phyloP scores from a whole-genome alignment of 1,140 invertebrate genomes.

The Nymphalis io region DNA sequence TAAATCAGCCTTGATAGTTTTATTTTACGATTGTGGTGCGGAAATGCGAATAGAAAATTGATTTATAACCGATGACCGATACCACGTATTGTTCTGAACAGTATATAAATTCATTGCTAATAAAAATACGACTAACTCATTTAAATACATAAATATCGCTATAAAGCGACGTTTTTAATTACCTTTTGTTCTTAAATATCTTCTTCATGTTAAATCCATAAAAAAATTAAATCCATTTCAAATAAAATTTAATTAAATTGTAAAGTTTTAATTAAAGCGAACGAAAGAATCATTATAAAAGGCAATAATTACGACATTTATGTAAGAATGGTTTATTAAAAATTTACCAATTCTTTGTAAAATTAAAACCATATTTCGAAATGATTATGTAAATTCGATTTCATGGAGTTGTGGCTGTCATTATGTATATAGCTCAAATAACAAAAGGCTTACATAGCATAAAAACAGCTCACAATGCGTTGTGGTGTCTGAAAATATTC shows the following conservation, averaged over 20 bases:
- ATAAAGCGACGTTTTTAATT: too few relatives aligned
- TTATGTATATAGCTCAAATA: too few relatives aligned
- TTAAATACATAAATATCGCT: too few relatives aligned
- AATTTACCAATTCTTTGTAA: not conserved
- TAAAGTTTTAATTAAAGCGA: slow-evolving; percentile 3
- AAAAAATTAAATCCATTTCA: not conserved
- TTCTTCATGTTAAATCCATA: too few relatives aligned
- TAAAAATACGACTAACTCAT: too few relatives aligned
- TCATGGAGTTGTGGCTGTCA: too few relatives aligned
- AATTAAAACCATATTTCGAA: not conserved
- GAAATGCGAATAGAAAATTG: not conserved
- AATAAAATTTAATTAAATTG: not conserved
- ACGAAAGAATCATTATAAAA: not conserved
- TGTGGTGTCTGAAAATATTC: too few relatives aligned
- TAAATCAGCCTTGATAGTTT: not conserved
- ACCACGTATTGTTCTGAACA: not conserved
- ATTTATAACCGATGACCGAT: not conserved
- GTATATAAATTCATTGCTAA: too few relatives aligned
- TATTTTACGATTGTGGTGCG: not conserved
- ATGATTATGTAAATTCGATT: not conserved
- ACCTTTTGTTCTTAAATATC: too few relatives aligned
- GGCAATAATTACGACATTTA: not conserved
- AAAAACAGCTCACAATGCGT: too few relatives aligned
- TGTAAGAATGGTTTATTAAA: slow-evolving; percentile 3
- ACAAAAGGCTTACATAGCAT: too few relatives aligned